These are phyloP conservation scores for Seira musarum DNA, from an alignment of 2,888 invertebrate species.

Conservation along the genomic window DNA sequence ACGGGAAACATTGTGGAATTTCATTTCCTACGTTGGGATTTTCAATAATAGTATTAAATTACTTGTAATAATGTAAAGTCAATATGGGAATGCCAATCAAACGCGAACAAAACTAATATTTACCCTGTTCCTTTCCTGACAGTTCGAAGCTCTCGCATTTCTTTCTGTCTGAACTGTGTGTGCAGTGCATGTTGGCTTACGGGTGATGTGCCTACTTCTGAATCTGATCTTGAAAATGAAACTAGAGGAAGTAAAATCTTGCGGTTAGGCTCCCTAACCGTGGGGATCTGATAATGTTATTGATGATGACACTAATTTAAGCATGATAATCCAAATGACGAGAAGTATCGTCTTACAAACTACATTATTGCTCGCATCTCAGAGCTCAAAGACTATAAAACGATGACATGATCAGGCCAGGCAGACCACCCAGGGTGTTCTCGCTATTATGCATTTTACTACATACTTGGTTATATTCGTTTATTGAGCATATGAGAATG, in stretches of 20 bases:
- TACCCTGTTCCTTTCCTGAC: neutral
- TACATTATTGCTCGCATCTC: neutral
- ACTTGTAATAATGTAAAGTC: neutral
- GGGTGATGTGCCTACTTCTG: neutral
- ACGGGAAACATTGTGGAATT: no score
- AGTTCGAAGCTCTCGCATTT: neutral
- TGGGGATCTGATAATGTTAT: neutral
- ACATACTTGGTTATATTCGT: no score
- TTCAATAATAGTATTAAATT: constrained; percentile 2
- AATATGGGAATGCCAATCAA: neutral
- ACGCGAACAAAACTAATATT: constrained; percentile 1
- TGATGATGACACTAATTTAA: constrained; percentile 43
- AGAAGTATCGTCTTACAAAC: neutral
- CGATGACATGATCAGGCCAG: no score
- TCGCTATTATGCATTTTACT: no score
- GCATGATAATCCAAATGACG: neutral
- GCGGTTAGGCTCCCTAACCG: no score
- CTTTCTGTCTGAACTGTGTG: no score
- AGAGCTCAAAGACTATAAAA: neutral
- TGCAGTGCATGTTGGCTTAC: no score
- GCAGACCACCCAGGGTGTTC: no score
- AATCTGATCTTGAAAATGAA: constrained; percentile 7
- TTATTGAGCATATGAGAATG: no score
- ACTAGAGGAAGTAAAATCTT: neutral
- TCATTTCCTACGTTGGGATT: no score